Evolutionary conservation across 2,888 invertebrate species (phyloP), one percentile per base, ranked within the genome.

Genomic region (Pollenia labialis): DNA sequence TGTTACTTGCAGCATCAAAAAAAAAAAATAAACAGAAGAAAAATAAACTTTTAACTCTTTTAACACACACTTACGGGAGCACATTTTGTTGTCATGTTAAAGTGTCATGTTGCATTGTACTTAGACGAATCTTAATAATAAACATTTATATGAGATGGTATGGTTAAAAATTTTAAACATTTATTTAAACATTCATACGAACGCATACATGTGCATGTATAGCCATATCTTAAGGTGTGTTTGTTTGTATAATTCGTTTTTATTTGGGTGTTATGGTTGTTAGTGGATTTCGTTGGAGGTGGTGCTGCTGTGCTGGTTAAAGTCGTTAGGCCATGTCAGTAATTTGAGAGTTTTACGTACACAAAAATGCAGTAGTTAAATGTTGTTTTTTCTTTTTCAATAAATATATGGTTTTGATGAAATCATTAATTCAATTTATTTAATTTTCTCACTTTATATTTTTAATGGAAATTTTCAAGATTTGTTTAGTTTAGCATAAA

Each of bases 41-140:
- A 32, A 32, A 32, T 32, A 85, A 71, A 62, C 12, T 74, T 76
- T 77, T 81, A 62, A 74, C 74, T 42, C 18, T 54, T 10, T 60
- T 46, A 23, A 64, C 50, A 69, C 71, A 66, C 84, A 54, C 68
- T 81, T 87, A 87, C 88, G 86, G 88, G 81, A 85, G 87, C 87
- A 87, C 87, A 88, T 88, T 88, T 87, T 81, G 86, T 82, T 88
- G 88, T 87, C 88, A 88, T 88, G 88, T 88, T 83, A 83, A 82
- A 81, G 87, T 88, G 88, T 88, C 88, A 86, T 86, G 87, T 88
- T 88, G 87, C 88, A 84, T 72, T 81, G 81, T 81, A 83, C 80
- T 87, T 81, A 81, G 74, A 81, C 87, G 84, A 87, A 87, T 87
- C 87, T 77, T 87, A 84, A 81, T 87, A 87, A 84, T 85, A 87